Conservation (phyloP, 2,888 invertebrate species). For the Quadroppia sp. region DNA sequence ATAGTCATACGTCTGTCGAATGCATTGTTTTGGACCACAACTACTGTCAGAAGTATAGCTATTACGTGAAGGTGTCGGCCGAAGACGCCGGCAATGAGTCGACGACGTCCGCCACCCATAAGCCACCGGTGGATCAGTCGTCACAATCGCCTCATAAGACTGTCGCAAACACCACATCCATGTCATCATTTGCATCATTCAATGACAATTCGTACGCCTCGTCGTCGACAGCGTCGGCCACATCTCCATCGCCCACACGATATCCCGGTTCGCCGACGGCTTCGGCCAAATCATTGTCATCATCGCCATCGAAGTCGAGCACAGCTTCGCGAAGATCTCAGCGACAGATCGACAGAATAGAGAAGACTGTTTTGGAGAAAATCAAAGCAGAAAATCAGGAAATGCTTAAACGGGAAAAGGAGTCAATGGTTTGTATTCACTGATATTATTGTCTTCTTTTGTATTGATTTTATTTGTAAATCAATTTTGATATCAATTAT, state of each 20-base stretch:
- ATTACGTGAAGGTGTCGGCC: neutral
- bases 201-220: slow-evolving; percentile 8
- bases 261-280: neutral
- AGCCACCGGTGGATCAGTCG: neutral
- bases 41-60: neutral
- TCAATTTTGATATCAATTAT: too few relatives aligned
- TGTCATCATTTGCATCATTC: neutral
- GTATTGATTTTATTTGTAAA: too few relatives aligned
- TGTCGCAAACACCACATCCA: neutral
- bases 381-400: slow-evolving; percentile 52
- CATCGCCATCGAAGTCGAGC: neutral
- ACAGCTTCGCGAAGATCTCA: slow-evolving; percentile 50
- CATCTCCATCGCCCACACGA: neutral
- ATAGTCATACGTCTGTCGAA: neutral
- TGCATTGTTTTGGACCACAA: slow-evolving; percentile 4
- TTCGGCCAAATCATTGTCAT: neutral
- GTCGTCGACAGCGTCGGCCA: neutral
- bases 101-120: neutral
- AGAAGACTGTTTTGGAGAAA: slow-evolving; percentile 51
- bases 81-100: neutral
- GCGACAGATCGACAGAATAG: slow-evolving; percentile 52
- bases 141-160: neutral
- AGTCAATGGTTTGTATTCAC: slow-evolving; percentile 47
- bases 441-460: too few relatives aligned
- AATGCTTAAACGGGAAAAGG: slow-evolving; percentile 51